phyloP scores from a whole-genome alignment of 2,113 vertebrate species.

The Archocentrus centrarchus region DNA sequence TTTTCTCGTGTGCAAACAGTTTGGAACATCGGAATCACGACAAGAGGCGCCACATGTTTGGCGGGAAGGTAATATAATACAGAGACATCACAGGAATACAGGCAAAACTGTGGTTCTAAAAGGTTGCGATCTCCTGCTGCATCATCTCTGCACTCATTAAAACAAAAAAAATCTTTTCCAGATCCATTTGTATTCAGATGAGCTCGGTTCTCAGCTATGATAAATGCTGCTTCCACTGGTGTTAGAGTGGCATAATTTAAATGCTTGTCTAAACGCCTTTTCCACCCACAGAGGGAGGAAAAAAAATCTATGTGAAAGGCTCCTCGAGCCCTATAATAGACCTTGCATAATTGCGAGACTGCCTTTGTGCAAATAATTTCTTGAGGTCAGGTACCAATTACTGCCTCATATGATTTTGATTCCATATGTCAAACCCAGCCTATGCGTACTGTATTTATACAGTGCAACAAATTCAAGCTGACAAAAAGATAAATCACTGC shows the following conservation, averaged over 20 bases:
- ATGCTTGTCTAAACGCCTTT: slow-evolving; percentile 41
- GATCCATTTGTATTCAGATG: slow-evolving; percentile 43
- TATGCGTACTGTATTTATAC: background rate
- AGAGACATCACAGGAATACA: background rate
- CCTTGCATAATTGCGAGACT: slow-evolving; percentile 18
- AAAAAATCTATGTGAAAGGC: slow-evolving; percentile 27
- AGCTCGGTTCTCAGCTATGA: slow-evolving; percentile 22
- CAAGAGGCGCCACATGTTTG: fast-evolving
- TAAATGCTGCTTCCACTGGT: slow-evolving; percentile 3
- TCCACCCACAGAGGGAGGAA: slow-evolving; percentile 1
- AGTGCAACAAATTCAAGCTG: background rate
- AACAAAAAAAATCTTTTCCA: background rate
- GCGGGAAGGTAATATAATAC: background rate
- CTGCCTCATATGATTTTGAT: slow-evolving; percentile 9
- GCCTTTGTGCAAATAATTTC: slow-evolving; percentile 24
- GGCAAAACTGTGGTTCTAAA: background rate
- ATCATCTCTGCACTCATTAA: background rate
- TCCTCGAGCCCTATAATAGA: slow-evolving; percentile 20
- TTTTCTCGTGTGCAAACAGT: background rate
- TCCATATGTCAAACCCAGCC: background rate
- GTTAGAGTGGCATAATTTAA: slow-evolving; percentile 27
- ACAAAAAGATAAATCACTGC: background rate
- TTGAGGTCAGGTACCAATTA: slow-evolving; percentile 39
- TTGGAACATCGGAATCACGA: background rate
- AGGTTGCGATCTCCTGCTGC: background rate